Evolutionary conservation across 2,113 vertebrate genomes (phyloP).

Genomic region (Empidonax alnorum): DNA sequence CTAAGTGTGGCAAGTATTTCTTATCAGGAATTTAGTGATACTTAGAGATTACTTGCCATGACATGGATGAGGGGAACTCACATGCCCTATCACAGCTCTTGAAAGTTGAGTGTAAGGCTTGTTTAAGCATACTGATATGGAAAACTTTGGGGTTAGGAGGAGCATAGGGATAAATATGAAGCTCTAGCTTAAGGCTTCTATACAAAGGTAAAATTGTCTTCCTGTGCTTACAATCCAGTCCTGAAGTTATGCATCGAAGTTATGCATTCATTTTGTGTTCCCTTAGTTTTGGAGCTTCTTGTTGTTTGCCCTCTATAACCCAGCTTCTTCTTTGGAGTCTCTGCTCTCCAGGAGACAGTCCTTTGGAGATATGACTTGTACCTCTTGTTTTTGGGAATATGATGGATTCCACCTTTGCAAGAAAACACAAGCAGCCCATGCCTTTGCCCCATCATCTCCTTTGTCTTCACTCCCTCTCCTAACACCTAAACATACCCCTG

Average conservation of each 20-base stretch:
- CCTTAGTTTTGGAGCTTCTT: not conserved
- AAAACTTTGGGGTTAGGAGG: not conserved
- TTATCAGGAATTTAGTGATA: constrained; percentile 40
- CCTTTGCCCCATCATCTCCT: not conserved
- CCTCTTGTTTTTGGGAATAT: not conserved
- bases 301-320: not conserved
- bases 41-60: not conserved
- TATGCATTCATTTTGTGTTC: not conserved
- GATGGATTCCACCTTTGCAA: not conserved
- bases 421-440: not conserved
- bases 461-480: not conserved
- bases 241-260: not conserved
- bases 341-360: not conserved
- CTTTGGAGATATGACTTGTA: not conserved
- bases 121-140: not conserved
- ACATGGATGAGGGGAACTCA: not conserved
- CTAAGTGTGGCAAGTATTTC: not conserved
- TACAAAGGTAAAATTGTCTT: not conserved
- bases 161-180: not conserved
- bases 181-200: not conserved
- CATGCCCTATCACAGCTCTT: not conserved
- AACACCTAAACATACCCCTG: not conserved
- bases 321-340: not conserved
- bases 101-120: not conserved
- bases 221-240: not conserved